A percentile compares a stretch with the other conserved stretches of the same genome.
Conservation (phyloP, 1,140 invertebrate species). For the Drosophila varians region DNA sequence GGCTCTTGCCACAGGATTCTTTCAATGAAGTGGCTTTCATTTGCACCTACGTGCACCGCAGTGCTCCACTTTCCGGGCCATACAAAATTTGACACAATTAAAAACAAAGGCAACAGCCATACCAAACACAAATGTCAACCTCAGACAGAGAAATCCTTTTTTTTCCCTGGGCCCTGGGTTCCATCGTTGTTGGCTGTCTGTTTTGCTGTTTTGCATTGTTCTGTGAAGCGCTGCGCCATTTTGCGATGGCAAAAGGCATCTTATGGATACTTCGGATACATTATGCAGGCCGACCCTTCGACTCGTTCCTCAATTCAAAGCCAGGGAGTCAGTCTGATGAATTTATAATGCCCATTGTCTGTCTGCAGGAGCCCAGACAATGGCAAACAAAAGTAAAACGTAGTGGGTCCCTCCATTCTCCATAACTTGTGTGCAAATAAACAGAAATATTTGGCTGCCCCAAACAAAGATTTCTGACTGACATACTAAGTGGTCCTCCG, state of each 20-base stretch:
- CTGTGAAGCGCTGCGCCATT: conserved; percentile 70
- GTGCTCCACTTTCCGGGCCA: conserved; percentile 41
- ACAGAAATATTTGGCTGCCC: conserved; percentile 39
- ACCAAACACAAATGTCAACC: conserved; percentile 68
- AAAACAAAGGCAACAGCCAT: conserved; percentile 59
- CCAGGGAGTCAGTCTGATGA: conserved; percentile 64
- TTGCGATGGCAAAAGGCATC: conserved; percentile 59
- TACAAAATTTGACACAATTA: conserved; percentile 75
- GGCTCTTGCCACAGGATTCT: conserved; percentile 37
- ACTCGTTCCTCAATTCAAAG: conserved; percentile 29
- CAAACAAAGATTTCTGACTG: conserved; percentile 47
- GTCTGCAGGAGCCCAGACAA: conserved; percentile 62
- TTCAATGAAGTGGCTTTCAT: conserved; percentile 54
- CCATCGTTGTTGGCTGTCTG: conserved; percentile 20
- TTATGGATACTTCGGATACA: conserved; percentile 47
- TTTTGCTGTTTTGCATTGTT: conserved; percentile 65
- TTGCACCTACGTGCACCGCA: conserved; percentile 51
- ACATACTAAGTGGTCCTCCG: conserved; percentile 56
- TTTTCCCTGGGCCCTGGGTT: background rate
- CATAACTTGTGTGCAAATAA: conserved; percentile 22
- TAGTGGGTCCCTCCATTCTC: conserved; percentile 12
- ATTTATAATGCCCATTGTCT: conserved; percentile 81
- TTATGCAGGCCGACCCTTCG: conserved; percentile 54
- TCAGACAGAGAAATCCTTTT: conserved; percentile 60
- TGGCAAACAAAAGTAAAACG: conserved; percentile 59